Evolutionary conservation across 2,888 invertebrate species (phyloP).

Genomic region (Cheilosia pagana): DNA sequence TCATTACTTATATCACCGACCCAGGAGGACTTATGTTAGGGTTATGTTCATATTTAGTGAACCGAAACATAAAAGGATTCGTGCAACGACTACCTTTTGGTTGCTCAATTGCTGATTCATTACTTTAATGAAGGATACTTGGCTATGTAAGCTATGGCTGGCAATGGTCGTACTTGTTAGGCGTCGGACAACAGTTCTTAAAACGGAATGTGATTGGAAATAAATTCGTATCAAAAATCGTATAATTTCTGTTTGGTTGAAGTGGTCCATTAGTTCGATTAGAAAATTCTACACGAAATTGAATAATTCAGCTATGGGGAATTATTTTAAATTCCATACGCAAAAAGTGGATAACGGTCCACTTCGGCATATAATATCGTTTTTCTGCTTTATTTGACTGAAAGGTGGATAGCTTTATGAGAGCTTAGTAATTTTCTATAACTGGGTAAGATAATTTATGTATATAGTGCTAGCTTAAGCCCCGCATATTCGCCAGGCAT

Average conservation of each 20-base stretch:
- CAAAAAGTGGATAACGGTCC: too few species aligned
- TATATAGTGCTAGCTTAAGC: too few species aligned
- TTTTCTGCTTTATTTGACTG: too few species aligned
- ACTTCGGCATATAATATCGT: too few species aligned
- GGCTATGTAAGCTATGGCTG: conserved; percentile 5
- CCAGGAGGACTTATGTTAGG: conserved; percentile 18
- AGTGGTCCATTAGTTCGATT: conserved; percentile 3
- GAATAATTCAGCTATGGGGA: neutral
- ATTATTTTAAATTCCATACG: too few species aligned
- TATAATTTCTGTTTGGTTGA: neutral
- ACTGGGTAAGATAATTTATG: too few species aligned
- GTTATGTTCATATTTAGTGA: conserved; percentile 11
- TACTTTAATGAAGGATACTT: conserved; percentile 10
- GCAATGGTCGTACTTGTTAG: neutral
- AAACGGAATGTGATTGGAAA: neutral
- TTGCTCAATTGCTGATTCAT: conserved; percentile 14
- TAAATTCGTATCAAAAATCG: neutral
- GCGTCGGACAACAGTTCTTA: neutral
- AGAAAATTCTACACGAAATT: neutral
- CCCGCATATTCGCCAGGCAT: too few species aligned
- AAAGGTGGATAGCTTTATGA: too few species aligned
- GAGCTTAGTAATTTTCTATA: too few species aligned
- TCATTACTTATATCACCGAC: conserved; percentile 39
- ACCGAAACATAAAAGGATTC: neutral
- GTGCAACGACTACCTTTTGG: conserved; percentile 7